Base-by-base conservation (phyloP, 2,888 invertebrate genomes). In the Nephrotoma flavescens region DNA sequence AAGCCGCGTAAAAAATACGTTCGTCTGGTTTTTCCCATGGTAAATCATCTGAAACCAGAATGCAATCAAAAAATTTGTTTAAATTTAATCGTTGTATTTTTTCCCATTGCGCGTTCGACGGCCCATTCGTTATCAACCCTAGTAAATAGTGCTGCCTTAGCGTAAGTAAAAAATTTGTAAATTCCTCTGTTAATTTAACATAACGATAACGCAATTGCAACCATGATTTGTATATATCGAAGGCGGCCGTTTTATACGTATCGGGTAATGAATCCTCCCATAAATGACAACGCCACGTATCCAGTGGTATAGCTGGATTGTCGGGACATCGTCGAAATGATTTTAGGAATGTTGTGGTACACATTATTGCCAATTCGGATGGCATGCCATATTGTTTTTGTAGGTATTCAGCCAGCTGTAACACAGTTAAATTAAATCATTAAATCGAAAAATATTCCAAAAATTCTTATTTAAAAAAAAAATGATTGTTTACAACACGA, bases 61-160 rank as follows among this genome's bases (percentile, higher is more conserved):
- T 94, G 89, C 95, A 94, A 92, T 96, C 96, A 91, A 97, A 97
- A 92, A 94, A 95, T 89, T 94, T 93, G 89, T 94, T 93, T 84
- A 96, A 92, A 86, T 94, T 93, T 88, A 96, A 93, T 88, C 94
- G 94, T 87, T 94, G 93, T 88, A 97, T 93, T 92, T 97, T 97
- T 92, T 97, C 97, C 96, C 97, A 97, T 92, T 97, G 97, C 47
- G 96, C 95, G 88, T 95, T 94, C 87, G 97, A 96, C 11, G 97
- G 95, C 86, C 97, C 97, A 91, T 97, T 97, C 89, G 97, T 96
- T 90, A 97, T 96, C 89, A 97, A 93, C 88, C 95, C 96, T 89
- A 97, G 92, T 89, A 95, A 93, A 91, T 96, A 97, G 90, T 95
- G 94, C 91, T 94, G 93, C 89, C 95, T 94, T 89, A 97, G 92